Evolutionary conservation across 2,888 invertebrate species (phyloP), one percentile per base, ranked within the genome.

Genomic region (Drosophila setosimentum): DNA sequence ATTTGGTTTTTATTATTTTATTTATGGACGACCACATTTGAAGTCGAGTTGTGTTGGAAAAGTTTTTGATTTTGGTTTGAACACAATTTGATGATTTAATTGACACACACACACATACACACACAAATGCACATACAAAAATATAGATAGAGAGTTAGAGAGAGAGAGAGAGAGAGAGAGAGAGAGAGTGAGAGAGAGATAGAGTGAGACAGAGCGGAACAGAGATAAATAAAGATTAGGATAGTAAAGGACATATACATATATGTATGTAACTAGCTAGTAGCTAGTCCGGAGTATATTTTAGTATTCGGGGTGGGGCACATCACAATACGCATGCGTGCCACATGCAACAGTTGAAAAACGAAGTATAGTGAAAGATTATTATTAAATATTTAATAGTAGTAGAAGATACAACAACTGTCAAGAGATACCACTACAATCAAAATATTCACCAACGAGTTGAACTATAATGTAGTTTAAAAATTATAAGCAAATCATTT

Each of bases 21-120:
- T 59, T 55, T 24, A 42, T 64, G 60, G 69, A 37, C 76, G 69
- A 53, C 62, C 76, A 76, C 67, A 79, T 50, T 68, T 82, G 55
- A 51, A 62, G 55, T 74, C 61, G 64, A 64, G 53, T 82, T 80
- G 78, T 61, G 59, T 82, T 80, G 78, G 64, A 66, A 73, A 60
- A 61, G 68, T 75, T 62, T 68, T 80, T 63, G 62, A 65, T 70
- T 70, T 84, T 73, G 76, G 68, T 68, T 86, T 83, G 83, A 86
- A 83, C 71, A 85, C 73, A 90, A 77, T 71, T 83, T 86, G 87
- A 86, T 84, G 84, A 76, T 74, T 73, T 74, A 35, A 74, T 71
- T 80, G 70, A 88, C 71, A 88, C 64, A 85, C 55, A 85, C 65
- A 83, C 49, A 83, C 32, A 66, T 30, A 65, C 35, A 76, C 54